Conservation (phyloP, 2,888 invertebrate species). For the Cantharis nigra region DNA sequence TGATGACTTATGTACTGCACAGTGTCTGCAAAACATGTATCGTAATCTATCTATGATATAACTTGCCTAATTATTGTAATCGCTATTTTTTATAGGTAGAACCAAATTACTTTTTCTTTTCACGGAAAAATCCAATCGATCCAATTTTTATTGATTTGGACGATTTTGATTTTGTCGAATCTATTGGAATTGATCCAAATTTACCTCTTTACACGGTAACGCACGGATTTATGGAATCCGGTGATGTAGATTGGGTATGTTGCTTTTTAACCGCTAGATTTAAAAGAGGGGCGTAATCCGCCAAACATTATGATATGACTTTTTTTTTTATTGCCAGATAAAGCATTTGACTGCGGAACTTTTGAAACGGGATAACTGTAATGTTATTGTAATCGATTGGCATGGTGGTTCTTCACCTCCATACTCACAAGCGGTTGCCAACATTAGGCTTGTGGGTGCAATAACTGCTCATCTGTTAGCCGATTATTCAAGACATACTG, state of each 20-base stretch:
- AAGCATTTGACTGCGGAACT: constrained; percentile 73
- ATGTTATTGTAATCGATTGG: constrained; percentile 85
- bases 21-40: background rate
- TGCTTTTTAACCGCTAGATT: background rate
- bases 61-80: no score
- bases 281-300: no score
- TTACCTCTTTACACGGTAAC: constrained; percentile 76
- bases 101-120: constrained; percentile 66
- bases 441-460: constrained; percentile 83
- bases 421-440: constrained; percentile 91
- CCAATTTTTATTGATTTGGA: constrained; percentile 70
- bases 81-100: constrained; percentile 56
- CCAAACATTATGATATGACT: background rate
- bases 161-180: constrained; percentile 65
- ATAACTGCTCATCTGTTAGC: constrained; percentile 75
- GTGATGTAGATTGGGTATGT: constrained; percentile 78
- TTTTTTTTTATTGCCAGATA: constrained; percentile 56
- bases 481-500: constrained; percentile 54
- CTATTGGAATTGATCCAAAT: constrained; percentile 65
- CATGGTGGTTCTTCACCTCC: constrained; percentile 83
- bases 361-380: constrained; percentile 71
- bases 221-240: constrained; percentile 87
- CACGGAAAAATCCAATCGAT: constrained; percentile 56
- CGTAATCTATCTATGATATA: no score
- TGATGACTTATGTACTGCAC: no score